A percentile compares a stretch with the other conserved stretches of the same genome.
These are phyloP conservation scores for Diabrotica virgifera DNA, from an alignment of 1,140 invertebrate species.

Conservation along the genomic window DNA sequence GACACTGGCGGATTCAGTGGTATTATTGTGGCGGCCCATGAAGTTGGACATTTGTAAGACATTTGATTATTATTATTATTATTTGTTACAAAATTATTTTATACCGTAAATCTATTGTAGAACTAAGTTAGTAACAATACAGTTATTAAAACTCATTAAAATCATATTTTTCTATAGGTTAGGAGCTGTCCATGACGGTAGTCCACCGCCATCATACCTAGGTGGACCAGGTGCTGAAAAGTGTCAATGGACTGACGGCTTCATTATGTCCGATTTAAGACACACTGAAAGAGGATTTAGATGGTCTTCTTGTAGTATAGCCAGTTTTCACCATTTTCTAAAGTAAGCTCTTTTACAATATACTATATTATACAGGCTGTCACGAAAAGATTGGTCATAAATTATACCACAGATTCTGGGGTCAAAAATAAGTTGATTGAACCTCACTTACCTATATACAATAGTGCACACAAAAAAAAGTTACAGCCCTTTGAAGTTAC, in stretches of 20 bases:
- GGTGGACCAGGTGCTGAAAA: slow-evolving; percentile 94
- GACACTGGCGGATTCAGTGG: slow-evolving; percentile 94
- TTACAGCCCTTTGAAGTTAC: no score
- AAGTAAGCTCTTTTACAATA: slow-evolving; percentile 63
- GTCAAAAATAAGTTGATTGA: no score
- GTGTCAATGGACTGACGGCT: slow-evolving; percentile 94
- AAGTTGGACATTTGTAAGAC: slow-evolving; percentile 94
- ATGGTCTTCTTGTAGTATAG: slow-evolving; percentile 91
- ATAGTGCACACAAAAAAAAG: no score
- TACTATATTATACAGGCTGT: no score
- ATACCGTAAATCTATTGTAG: no score
- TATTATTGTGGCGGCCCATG: slow-evolving; percentile 93
- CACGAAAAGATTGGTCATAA: no score
- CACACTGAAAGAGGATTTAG: slow-evolving; percentile 93
- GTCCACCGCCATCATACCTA: slow-evolving; percentile 88
- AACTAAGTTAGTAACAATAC: no score
- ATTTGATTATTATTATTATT: no score
- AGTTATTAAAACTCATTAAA: slow-evolving; percentile 5
- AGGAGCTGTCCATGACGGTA: slow-evolving; percentile 92
- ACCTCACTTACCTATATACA: no score
- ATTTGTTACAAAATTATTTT: no score
- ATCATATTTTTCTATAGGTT: slow-evolving; percentile 57
- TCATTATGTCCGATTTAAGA: slow-evolving; percentile 92
- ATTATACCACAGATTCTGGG: no score
- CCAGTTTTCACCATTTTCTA: slow-evolving; percentile 92